Base-by-base conservation (phyloP, 2,113 vertebrate species). In the Scomber japonicus region DNA sequence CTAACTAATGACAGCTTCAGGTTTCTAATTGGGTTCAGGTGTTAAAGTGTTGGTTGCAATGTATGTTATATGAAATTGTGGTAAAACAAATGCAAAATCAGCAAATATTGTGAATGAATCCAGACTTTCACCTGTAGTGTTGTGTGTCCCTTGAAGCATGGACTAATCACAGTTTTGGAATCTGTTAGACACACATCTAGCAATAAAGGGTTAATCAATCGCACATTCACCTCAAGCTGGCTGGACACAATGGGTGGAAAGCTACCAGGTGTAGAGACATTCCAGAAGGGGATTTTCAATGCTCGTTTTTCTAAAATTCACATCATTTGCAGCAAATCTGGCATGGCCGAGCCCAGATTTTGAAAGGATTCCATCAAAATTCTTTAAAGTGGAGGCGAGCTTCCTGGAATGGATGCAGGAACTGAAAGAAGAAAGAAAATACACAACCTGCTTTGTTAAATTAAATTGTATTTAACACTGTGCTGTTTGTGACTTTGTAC, bases 241-340 rank as follows among this genome's bases (percentile, higher is more conserved):
- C 51, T 50, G 24, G 24, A 40, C 35, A 71, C 66, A 61, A 46
- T 30, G 57, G n/a, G 35, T 19, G 55, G 62, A 51, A 40, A 15
- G 30, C 30, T 70, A 35, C 60, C 77, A 80, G 40, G 5, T 24
- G 19, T 45, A 19, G 40, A 71, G 19, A 70, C 17, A 11, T 30
- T 70, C 67, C 35, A 40, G 44, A 50, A n/a, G 35, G 53, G 19
- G n/a, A 70, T 54, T 69, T 35, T 71, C 49, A 15, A 46, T 60
- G 57, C 49, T 71, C 21, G 48, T 71, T 71, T 64, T 63, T 50
- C 50, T 53, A 55, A 50, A 68, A 21, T 60, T 56, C 57, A 71
- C 67, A 55, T 70, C 59, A 79, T 68, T 71, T 71, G 76, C 48
- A 31, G 57, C 57, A 78, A 35, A 54, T 78, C 57, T 70, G 76